Conservation (phyloP, 1,140 invertebrate species). For the Campoletis sonorensis region DNA sequence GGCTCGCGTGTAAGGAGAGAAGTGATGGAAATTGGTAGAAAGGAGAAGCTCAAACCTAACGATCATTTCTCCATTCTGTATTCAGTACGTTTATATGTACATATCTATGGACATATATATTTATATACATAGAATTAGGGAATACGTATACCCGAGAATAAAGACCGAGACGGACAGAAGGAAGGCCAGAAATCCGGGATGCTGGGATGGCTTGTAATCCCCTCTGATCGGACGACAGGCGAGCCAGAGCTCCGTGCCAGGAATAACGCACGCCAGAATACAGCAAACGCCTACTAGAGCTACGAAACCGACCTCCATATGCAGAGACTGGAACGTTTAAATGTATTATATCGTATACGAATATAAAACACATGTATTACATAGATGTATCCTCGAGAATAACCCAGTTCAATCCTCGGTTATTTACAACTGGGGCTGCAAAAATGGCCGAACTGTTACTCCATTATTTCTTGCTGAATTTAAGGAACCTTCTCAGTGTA, state of each 20-base stretch:
- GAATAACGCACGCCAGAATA: constrained; percentile 70
- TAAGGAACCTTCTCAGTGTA: neutral
- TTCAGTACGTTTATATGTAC: constrained; percentile 14
- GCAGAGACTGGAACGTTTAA: constrained; percentile 62
- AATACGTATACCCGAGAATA: constrained; percentile 67
- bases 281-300: constrained; percentile 64
- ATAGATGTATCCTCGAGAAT: constrained; percentile 35
- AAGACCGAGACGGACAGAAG: constrained; percentile 63
- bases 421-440: neutral
- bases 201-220: constrained; percentile 67
- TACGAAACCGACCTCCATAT: constrained; percentile 67
- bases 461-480: neutral
- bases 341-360: constrained; percentile 34
- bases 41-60: constrained; percentile 11
- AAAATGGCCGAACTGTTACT: neutral
- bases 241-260: constrained; percentile 71
- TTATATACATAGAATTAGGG: constrained; percentile 18
- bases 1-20: neutral
- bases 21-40: neutral
- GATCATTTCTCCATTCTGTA: neutral
- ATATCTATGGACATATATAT: constrained; percentile 16
- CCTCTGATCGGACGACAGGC: constrained; percentile 69
- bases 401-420: constrained; percentile 6
- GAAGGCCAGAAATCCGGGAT: constrained; percentile 65
- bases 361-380: neutral